Conservation (phyloP, 2,888 invertebrate species). For the Agonopterix subpropinquella region DNA sequence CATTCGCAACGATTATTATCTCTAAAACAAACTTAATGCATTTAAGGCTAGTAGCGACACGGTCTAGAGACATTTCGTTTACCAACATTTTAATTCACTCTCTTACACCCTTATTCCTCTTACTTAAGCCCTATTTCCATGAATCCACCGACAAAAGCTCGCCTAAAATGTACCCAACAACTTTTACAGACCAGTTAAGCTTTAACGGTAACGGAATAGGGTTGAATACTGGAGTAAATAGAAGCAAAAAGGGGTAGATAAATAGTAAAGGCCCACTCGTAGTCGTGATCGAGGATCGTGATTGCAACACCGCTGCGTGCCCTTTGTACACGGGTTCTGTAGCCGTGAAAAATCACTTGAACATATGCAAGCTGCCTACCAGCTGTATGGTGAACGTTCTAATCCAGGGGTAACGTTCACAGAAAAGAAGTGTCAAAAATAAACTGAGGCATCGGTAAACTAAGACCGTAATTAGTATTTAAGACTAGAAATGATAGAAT, state of each 20-base stretch:
- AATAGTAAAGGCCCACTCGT: constrained; percentile 49
- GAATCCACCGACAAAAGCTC: constrained; percentile 12
- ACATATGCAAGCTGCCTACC: constrained; percentile 64
- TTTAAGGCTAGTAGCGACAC: constrained; percentile 73
- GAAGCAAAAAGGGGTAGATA: constrained; percentile 31
- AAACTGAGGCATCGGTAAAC: background rate
- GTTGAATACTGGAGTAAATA: background rate
- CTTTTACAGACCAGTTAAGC: constrained; percentile 11
- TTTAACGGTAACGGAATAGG: constrained; percentile 18
- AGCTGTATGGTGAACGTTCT: constrained; percentile 41
- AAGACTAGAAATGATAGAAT: background rate
- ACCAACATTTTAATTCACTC: constrained; percentile 27
- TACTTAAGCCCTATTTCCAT: constrained; percentile 16
- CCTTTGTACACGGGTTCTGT: constrained; percentile 69
- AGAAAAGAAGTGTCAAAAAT: constrained; percentile 21
- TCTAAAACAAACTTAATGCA: constrained; percentile 73
- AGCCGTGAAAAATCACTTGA: constrained; percentile 75
- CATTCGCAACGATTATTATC: constrained; percentile 73
- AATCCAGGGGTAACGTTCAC: constrained; percentile 45
- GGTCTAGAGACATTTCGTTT: constrained; percentile 65
- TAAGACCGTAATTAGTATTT: background rate
- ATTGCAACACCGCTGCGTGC: constrained; percentile 73
- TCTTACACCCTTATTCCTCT: constrained; percentile 22
- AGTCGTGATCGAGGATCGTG: constrained; percentile 73
- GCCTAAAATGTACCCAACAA: constrained; percentile 15